Base-by-base conservation (phyloP, 2,797 vertebrate genomes). In the Poeciliopsis paucimaculata region DNA sequence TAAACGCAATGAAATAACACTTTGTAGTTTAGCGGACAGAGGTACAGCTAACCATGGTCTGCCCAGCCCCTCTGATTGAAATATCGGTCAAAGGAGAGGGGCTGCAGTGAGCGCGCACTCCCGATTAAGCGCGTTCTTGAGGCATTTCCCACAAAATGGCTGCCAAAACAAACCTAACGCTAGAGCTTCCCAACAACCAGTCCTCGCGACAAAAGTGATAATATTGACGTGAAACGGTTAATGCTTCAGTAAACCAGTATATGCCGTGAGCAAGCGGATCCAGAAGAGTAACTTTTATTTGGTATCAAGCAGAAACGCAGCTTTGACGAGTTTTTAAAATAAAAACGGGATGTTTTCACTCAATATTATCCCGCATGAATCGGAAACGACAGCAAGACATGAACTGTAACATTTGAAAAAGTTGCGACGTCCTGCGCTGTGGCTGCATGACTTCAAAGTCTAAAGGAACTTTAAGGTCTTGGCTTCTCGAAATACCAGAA, bases 101-200 rank as follows among this genome's bases (percentile, higher is more conserved):
- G 91, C 91, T 93, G 93, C 94, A 93, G 89, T 87, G 86, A 91
- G 91, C 77, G 93, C 94, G 94, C 94, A 88, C 90, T 92, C 94
- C 92, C 91, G 90, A 90, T 85, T 91, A 89, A 57, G 93, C 93
- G 90, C 90, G 92, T 64, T 89, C 92, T 80, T 71, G 85, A 85
- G 80, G 91, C 78, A 83, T 82, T 87, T 90, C 92, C 92, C 94
- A 96, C 95, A 96, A 96, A 96, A 96, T 96, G 96, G 96, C 96
- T 92, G 97, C 97, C 96, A 95, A 96, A 97, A 97, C 96, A 97
- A 97, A 97, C 95, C 60, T 72, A 78, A 82, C 41, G 41, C 68
- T 0, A 46, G n/a, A 26, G 26, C 26, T 16, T 46, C 41, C 26
- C 36, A 20, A 64, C 31, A 70, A 9, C 11, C 41, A 43, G 20